A percentile compares a stretch with the other conserved stretches of the same genome.
Evolutionary conservation across 2,113 vertebrate species (phyloP).

Genomic region (Physeter macrocephalus): DNA sequence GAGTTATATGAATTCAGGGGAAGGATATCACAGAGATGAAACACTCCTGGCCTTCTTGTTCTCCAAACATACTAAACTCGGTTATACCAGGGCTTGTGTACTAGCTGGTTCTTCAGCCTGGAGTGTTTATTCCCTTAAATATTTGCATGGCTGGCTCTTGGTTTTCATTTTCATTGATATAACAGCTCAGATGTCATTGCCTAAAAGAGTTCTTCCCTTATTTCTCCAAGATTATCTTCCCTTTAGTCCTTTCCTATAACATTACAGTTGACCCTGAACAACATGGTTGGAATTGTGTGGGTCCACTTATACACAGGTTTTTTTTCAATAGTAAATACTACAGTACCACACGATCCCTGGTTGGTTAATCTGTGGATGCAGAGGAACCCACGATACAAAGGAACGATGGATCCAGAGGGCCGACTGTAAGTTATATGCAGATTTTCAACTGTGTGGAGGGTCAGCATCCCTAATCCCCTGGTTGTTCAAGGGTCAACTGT

Average conservation of each 20-base stretch:
- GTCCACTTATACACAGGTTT: background rate
- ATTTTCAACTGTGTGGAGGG: background rate
- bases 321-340: background rate
- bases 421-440: background rate
- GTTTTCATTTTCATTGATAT: background rate
- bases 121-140: background rate
- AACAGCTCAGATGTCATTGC: background rate
- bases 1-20: background rate
- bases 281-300: too few relatives aligned
- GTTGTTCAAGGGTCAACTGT: background rate
- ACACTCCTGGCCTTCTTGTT: background rate
- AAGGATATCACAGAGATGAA: background rate
- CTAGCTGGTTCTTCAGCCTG: background rate
- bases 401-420: background rate
- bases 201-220: background rate
- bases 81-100: background rate
- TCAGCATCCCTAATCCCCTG: background rate
- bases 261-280: background rate
- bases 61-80: background rate
- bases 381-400: background rate
- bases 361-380: background rate
- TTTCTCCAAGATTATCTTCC: background rate
- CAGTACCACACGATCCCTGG: background rate
- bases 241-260: background rate
- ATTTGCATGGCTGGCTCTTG: background rate